Percentiles rank a stretch among this genome's conserved stretches.
These are phyloP conservation scores for Charanyca ferruginea DNA, from an alignment of 2,888 invertebrate genomes.

Conservation along the genomic window DNA sequence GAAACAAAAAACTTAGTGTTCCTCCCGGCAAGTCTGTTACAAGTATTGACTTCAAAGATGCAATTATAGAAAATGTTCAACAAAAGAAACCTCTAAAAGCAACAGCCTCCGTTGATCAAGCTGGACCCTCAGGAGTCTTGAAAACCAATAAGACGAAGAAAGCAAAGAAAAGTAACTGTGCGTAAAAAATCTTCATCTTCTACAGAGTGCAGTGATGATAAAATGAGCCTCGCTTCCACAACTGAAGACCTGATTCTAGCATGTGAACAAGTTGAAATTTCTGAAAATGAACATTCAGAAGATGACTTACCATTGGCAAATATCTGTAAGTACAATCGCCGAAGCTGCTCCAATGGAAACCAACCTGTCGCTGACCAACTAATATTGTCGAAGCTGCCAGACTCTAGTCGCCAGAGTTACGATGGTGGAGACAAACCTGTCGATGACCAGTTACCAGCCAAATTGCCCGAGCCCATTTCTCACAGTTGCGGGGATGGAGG, in stretches of 20 bases:
- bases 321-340: not conserved
- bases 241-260: conserved; percentile 14
- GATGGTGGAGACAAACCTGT: conserved; percentile 4
- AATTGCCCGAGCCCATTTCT: conserved; percentile 2
- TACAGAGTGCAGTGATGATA: conserved; percentile 30
- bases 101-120: no score
- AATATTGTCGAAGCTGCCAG: no score
- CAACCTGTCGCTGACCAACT: conserved; percentile 12
- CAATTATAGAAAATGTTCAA: no score
- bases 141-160: no score
- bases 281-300: conserved; percentile 3
- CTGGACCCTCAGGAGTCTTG: no score
- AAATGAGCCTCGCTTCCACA: conserved; percentile 30
- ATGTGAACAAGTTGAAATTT: not conserved
- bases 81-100: no score
- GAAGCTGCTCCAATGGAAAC: not conserved
- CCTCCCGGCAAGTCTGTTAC: no score
- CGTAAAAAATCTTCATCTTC: conserved; percentile 12
- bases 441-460: conserved; percentile 8
- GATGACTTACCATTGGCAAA: conserved; percentile 5
- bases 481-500: conserved; percentile 10
- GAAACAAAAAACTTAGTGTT: no score
- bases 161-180: no score
- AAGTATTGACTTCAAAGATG: no score
- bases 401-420: no score